These are phyloP conservation scores for Echinarachnius parma DNA, from an alignment of 53 echinoderm and acorn worm species.

Conservation along the genomic window DNA sequence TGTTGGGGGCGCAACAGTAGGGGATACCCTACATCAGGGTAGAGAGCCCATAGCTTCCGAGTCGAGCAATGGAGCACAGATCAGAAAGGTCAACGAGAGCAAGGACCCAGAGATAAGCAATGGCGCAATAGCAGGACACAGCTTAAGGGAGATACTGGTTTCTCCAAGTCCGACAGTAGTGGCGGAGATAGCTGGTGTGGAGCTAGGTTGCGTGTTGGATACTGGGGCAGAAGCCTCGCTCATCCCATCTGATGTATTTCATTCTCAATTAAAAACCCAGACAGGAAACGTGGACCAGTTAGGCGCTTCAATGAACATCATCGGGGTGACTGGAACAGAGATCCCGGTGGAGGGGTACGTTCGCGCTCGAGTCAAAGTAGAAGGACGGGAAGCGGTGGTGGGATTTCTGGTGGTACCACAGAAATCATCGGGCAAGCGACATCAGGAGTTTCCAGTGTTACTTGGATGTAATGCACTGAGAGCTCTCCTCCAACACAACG, in stretches of 20 bases:
- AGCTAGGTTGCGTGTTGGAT: conserved; percentile 40
- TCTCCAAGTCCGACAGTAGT: conserved; percentile 31
- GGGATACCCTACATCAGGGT: background rate
- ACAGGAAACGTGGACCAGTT: background rate
- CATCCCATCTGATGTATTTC: conserved; percentile 40
- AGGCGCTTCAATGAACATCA: conserved; percentile 7
- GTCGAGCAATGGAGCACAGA: background rate
- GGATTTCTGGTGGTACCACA: conserved; percentile 38
- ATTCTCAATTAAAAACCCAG: conserved; percentile 6
- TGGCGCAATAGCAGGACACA: background rate
- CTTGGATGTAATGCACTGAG: conserved; percentile 44
- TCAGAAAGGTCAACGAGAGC: background rate
- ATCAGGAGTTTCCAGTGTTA: conserved; percentile 25
- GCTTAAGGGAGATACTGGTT: background rate
- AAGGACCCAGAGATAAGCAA: background rate
- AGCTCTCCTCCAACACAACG: background rate
- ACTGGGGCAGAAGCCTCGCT: conserved; percentile 44
- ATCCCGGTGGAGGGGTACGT: conserved; percentile 44
- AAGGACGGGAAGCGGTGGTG: conserved; percentile 10
- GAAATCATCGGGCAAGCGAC: too few relatives aligned
- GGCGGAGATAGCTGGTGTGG: conserved; percentile 1
- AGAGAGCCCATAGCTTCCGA: background rate
- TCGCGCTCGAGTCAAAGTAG: conserved; percentile 9
- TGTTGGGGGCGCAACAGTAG: conserved; percentile 52
- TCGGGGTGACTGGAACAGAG: conserved; percentile 40